These are phyloP conservation scores for Phortica variegata DNA, from an alignment of 1,140 invertebrate genomes.

Conservation along the genomic window DNA sequence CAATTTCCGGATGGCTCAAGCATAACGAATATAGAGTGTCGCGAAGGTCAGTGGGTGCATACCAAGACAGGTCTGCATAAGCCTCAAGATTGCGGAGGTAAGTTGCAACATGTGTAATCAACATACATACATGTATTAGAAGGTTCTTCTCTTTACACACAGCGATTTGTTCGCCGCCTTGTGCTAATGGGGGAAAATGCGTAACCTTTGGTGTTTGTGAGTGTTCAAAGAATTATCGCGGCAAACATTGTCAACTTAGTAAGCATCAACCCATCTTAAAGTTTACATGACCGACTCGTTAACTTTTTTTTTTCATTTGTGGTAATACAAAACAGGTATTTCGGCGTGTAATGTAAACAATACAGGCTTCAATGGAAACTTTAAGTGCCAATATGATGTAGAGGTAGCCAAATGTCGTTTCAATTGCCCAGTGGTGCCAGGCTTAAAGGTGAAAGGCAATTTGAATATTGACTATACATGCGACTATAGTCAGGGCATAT, in stretches of 20 bases:
- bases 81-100: slow-evolving; percentile 67
- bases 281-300: neutral
- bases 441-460: slow-evolving; percentile 59
- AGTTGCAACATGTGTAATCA: slow-evolving; percentile 16
- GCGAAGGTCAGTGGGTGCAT: slow-evolving; percentile 65
- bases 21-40: slow-evolving; percentile 64
- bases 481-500: slow-evolving; percentile 67
- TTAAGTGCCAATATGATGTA: slow-evolving; percentile 66
- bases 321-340: slow-evolving; percentile 23
- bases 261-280: slow-evolving; percentile 58
- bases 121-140: neutral
- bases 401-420: slow-evolving; percentile 66
- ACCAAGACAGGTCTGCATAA: slow-evolving; percentile 57
- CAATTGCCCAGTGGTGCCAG: slow-evolving; percentile 64
- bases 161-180: slow-evolving; percentile 74
- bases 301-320: neutral
- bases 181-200: slow-evolving; percentile 76
- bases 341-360: slow-evolving; percentile 41
- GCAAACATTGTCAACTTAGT: slow-evolving; percentile 77
- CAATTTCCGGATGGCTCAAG: slow-evolving; percentile 66
- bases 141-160: neutral
- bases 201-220: slow-evolving; percentile 73
- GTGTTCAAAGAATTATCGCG: slow-evolving; percentile 71
- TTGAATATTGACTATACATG: slow-evolving; percentile 66
- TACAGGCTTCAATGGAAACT: slow-evolving; percentile 70